Conservation (phyloP, 2,113 vertebrate genomes). For the Motacilla tschutschensis region DNA sequence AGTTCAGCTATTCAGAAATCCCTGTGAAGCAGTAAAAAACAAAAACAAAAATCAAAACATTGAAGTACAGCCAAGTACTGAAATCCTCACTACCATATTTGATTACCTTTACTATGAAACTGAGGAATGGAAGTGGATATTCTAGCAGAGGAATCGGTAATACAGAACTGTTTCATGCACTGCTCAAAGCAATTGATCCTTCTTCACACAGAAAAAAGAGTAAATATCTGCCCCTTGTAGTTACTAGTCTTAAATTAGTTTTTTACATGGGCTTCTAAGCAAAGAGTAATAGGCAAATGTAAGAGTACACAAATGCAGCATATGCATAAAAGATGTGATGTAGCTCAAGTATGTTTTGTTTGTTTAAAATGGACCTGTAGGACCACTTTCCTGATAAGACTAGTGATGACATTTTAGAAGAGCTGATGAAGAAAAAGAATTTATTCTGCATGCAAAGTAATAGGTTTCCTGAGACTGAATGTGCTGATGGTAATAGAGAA, state of each 20-base stretch:
- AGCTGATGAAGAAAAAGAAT: neutral
- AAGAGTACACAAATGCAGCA: neutral
- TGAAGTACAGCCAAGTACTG: neutral
- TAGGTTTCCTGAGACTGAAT: neutral
- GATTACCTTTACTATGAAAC: neutral
- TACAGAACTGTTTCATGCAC: neutral
- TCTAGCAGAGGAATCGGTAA: neutral
- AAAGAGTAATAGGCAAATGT: neutral
- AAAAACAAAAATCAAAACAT: neutral
- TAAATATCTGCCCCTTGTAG: neutral
- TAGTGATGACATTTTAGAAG: neutral
- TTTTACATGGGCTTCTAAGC: neutral
- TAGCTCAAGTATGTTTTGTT: neutral
- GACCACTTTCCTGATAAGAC: neutral
- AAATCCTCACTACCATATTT: neutral
- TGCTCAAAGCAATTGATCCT: neutral
- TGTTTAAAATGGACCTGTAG: neutral
- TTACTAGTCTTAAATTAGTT: neutral
- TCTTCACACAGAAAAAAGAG: neutral
- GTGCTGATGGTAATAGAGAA: neutral
- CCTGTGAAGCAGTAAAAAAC: neutral
- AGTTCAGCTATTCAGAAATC: neutral
- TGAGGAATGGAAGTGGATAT: neutral
- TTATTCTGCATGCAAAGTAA: neutral
- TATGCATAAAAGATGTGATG: rapidly evolving